phyloP scores from a whole-genome alignment of 2,888 invertebrate species.

The Agriotes lineatus region DNA sequence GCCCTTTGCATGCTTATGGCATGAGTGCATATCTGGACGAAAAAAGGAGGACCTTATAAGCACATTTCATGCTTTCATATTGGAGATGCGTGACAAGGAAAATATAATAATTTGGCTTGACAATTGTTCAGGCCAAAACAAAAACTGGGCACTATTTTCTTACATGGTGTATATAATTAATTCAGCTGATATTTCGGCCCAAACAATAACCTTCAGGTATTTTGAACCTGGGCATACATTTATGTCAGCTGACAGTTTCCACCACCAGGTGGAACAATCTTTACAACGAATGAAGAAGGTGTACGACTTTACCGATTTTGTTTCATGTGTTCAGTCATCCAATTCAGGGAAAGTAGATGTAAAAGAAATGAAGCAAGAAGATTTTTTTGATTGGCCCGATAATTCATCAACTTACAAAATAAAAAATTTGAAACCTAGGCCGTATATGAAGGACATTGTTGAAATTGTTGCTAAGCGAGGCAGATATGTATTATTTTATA shows the following conservation, averaged over 20 bases:
- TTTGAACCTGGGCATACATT: slow-evolving; percentile 57
- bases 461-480: neutral
- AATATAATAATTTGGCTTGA: too few relatives aligned
- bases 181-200: slow-evolving; percentile 13
- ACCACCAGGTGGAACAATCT: slow-evolving; percentile 54
- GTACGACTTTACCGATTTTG: slow-evolving; percentile 36
- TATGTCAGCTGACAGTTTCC: too few relatives aligned
- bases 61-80: neutral
- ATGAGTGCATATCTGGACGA: neutral
- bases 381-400: neutral
- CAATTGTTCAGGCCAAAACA: too few relatives aligned
- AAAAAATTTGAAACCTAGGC: neutral
- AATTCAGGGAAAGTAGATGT: slow-evolving; percentile 20
- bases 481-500: neutral
- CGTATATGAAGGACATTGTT: neutral
- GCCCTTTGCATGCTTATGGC: neutral
- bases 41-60: neutral
- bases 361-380: neutral
- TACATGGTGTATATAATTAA: slow-evolving; percentile 42
- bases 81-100: neutral
- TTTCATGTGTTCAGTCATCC: neutral
- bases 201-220: slow-evolving; percentile 55
- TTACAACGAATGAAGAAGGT: slow-evolving; percentile 50
- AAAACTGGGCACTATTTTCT: too few relatives aligned
- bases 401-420: neutral